Percentiles rank a stretch among this genome's conserved stretches.
These are phyloP conservation scores for Centropyge bicolor DNA, from an alignment of 2,797 vertebrate genomes.

Conservation along the genomic window DNA sequence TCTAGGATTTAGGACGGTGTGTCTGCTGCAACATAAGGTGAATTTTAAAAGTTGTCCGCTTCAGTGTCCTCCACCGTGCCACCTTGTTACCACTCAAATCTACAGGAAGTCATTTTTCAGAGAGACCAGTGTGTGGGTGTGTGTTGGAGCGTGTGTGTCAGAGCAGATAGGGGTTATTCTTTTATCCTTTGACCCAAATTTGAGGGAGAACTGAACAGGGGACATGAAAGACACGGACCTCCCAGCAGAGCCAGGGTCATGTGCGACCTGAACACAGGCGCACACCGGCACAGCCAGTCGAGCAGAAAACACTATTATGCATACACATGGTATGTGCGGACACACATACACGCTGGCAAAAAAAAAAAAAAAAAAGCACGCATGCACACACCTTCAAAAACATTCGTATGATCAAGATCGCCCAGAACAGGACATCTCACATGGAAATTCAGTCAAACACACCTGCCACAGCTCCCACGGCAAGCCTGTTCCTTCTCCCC, in stretches of 20 bases:
- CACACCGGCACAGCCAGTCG: constrained; percentile 72
- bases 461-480: constrained; percentile 49
- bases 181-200: constrained; percentile 86
- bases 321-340: constrained; percentile 48
- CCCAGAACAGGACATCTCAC: constrained; percentile 35
- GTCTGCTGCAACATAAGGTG: constrained; percentile 60
- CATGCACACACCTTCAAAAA: constrained; percentile 59
- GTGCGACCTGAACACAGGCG: constrained; percentile 76
- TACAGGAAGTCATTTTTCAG: constrained; percentile 74
- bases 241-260: constrained; percentile 79
- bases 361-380: too few species aligned
- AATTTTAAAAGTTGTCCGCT: constrained; percentile 64
- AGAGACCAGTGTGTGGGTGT: constrained; percentile 37
- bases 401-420: constrained; percentile 36
- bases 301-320: constrained; percentile 81
- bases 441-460: constrained; percentile 51
- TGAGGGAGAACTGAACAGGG: constrained; percentile 74
- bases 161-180: constrained; percentile 70
- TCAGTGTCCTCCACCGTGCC: constrained; percentile 66
- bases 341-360: constrained; percentile 53
- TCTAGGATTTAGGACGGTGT: constrained; percentile 58
- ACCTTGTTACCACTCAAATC: constrained; percentile 70
- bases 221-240: constrained; percentile 84
- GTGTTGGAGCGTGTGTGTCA: constrained; percentile 56
- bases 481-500: constrained; percentile 15